Evolutionary conservation across 2,888 invertebrate genomes (phyloP).

Genomic region (Caenorhabditis angaria): DNA sequence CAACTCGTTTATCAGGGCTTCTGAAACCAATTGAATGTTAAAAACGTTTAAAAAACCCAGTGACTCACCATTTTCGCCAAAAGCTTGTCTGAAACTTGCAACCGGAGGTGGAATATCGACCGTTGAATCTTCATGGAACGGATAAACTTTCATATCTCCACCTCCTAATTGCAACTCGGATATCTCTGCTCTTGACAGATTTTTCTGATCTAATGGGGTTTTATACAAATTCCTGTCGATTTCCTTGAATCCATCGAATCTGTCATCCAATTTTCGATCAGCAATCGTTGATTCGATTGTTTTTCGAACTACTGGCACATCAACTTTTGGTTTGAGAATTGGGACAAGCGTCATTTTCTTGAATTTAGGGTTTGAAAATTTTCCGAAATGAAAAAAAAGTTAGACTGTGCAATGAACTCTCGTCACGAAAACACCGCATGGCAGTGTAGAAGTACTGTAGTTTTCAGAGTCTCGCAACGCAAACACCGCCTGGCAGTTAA

Average conservation of each 20-base stretch:
- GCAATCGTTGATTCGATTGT: no score
- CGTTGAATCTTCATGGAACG: slow-evolving; percentile 35
- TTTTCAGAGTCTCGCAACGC: no score
- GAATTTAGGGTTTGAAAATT: no score
- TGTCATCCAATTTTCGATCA: slow-evolving; percentile 30
- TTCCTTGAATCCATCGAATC: slow-evolving; percentile 32
- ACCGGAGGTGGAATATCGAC: slow-evolving; percentile 46
- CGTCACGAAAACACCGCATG: no score
- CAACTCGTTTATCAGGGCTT: slow-evolving; percentile 85
- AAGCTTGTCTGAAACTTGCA: slow-evolving; percentile 48
- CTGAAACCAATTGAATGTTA: slow-evolving; percentile 66
- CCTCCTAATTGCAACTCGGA: slow-evolving; percentile 21
- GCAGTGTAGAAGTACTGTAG: no score
- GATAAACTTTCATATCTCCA: slow-evolving; percentile 45
- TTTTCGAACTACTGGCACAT: no score
- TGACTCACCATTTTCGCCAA: slow-evolving; percentile 43
- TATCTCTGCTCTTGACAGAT: slow-evolving; percentile 14
- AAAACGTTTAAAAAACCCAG: background rate
- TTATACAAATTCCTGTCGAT: slow-evolving; percentile 38
- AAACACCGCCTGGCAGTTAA: no score
- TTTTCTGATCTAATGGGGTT: slow-evolving; percentile 17
- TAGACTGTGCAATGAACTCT: no score
- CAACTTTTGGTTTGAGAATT: no score
- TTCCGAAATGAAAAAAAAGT: no score
- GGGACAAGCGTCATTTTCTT: no score